A percentile compares a stretch with the other conserved stretches of the same genome.
phyloP scores from a whole-genome alignment of 2,888 invertebrate species.

The Chaitophorus viminalis region DNA sequence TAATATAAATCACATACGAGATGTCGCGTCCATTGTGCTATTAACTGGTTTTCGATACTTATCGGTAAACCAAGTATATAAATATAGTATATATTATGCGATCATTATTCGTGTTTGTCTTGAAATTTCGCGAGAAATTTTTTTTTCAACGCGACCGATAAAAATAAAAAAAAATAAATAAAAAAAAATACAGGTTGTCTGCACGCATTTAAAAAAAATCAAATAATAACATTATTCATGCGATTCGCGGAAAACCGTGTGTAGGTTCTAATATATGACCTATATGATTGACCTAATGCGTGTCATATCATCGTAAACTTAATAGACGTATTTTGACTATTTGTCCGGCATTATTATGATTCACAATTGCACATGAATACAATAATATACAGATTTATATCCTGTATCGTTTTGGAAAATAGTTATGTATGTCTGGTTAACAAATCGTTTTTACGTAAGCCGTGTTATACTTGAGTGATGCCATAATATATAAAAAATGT shows the following conservation, averaged over 20 bases:
- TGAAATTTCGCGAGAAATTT: too few species aligned
- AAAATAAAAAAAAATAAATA: background rate
- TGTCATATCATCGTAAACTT: background rate
- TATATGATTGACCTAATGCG: background rate
- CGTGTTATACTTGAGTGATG: background rate
- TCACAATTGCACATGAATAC: too few species aligned
- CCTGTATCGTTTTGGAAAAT: too few species aligned
- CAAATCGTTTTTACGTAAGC: background rate
- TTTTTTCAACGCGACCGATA: background rate
- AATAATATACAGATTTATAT: too few species aligned
- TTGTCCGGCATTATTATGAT: too few species aligned
- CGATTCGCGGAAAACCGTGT: background rate
- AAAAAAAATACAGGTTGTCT: background rate
- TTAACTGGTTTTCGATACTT: slow-evolving; percentile 12
- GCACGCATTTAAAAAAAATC: background rate
- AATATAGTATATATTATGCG: too few species aligned
- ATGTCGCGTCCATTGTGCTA: background rate
- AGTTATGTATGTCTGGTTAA: background rate
- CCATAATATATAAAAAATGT: too few species aligned
- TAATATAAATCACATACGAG: background rate
- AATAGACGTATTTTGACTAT: background rate
- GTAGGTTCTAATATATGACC: background rate
- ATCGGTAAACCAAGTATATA: background rate
- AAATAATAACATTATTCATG: too few species aligned
- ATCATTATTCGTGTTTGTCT: background rate